Conservation (phyloP, 1,140 invertebrate genomes). For the Melanaphis sacchari region DNA sequence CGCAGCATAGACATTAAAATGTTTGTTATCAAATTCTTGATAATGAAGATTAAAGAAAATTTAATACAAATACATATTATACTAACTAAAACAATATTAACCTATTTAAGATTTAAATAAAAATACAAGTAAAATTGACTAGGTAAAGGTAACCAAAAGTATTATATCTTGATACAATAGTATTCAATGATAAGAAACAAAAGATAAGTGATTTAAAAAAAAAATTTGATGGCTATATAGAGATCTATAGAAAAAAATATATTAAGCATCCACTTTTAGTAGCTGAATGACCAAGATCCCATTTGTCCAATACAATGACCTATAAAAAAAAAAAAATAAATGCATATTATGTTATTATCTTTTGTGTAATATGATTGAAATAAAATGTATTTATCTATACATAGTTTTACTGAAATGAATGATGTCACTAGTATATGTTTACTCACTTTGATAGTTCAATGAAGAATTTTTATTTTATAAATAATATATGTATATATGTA, state of each 20-base stretch:
- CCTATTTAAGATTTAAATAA: too few relatives aligned
- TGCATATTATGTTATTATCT: not conserved
- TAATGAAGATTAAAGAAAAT: too few relatives aligned
- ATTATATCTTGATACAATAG: not conserved
- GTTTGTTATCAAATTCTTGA: too few relatives aligned
- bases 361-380: not conserved
- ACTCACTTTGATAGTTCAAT: too few relatives aligned
- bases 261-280: conserved; percentile 63
- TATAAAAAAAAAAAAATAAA: conserved; percentile 60
- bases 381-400: too few relatives aligned
- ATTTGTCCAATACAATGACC: conserved; percentile 77
- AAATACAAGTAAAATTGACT: not conserved
- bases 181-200: not conserved
- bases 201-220: not conserved
- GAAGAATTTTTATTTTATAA: too few relatives aligned
- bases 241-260: not conserved
- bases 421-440: too few relatives aligned
- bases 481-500: too few relatives aligned
- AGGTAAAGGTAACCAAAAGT: not conserved
- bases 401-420: too few relatives aligned
- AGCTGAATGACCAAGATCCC: conserved; percentile 77
- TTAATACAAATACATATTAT: too few relatives aligned
- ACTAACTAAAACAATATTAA: not conserved
- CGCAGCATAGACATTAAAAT: too few relatives aligned
- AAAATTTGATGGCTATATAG: not conserved